Evolutionary conservation across 2,797 vertebrate genomes (phyloP), one percentile per base, ranked within the genome.

Genomic region (Enteromius thamalakanensis): DNA sequence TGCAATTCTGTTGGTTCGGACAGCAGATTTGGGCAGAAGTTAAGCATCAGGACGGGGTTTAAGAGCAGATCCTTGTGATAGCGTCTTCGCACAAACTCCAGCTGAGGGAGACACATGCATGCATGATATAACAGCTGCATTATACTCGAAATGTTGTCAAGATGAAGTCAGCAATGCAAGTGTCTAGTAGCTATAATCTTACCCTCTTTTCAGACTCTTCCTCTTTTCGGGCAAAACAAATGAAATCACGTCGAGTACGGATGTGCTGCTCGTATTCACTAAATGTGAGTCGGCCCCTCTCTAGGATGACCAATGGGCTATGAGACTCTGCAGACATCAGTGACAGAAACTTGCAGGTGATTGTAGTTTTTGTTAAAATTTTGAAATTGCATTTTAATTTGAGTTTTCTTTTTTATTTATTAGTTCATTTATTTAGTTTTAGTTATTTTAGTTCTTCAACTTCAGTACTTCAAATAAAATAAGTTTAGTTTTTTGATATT

Each of bases 11-110:
- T 85, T 0, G 96, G 94, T 81, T 91, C 58, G 0, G 83, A 60
- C 87, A 95, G 92, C 79, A 94, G 89, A 87, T 90, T 93, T 0
- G 97, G 98, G 89, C 97, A 98, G 94, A 99, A 99, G 90, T 98
- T 99, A 79, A 99, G 94, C 96, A 97, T 97, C 94, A 99, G 85
- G 83, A 99, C 97, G 0, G 98, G 98, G 90, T 96, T 98, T 89
- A 91, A 91, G 86, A 96, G 92, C 86, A 99, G 96, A 90, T 99
- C 98, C 85, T 99, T 99, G 91, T 99, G 98, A 91, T 98, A 96
- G 14, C 98, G 95, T 84, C 96, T 97, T 90, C 96, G 94, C 84
- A 99, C 92, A 7, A 98, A 99, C 90, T 96, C 96, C 89, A 97
- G 90, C 98, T 99, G 88, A 79, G 68, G 58, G 29, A 68, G 34